phyloP scores from a whole-genome alignment of 2,888 invertebrate species.

The Oxyscelio sp. region DNA sequence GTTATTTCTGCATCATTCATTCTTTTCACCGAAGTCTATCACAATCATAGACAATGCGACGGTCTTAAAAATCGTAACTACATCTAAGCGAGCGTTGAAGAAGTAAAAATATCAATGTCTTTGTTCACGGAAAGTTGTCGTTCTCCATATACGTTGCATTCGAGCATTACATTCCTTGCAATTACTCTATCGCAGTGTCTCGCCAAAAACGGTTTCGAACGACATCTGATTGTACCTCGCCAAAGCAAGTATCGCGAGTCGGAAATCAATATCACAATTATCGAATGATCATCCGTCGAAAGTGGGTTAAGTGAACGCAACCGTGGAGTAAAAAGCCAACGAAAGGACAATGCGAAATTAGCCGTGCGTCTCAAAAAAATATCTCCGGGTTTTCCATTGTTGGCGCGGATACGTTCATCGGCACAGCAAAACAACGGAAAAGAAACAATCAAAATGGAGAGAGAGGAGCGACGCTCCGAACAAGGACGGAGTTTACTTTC shows the following conservation, averaged over 20 bases:
- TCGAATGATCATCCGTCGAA: conserved; percentile 18
- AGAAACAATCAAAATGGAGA: no score
- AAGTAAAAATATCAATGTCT: no score
- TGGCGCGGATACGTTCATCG: conserved; percentile 2
- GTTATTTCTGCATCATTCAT: no score
- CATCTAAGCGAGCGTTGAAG: no score
- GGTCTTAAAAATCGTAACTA: no score
- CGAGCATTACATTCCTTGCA: no score
- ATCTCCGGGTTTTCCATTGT: conserved; percentile 1
- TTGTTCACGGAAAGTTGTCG: no score
- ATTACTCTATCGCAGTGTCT: no score
- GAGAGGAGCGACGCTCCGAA: neutral
- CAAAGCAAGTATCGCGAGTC: neutral
- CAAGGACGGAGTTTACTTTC: conserved; percentile 43
- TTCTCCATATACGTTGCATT: no score
- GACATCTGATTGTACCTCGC: neutral
- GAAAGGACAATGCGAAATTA: conserved; percentile 15
- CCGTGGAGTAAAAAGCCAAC: conserved; percentile 5
- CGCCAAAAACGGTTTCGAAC: neutral
- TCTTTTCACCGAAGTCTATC: no score
- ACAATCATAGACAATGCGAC: no score
- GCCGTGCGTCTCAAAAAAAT: neutral
- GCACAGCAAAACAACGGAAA: neutral
- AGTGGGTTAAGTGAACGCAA: conserved; percentile 8
- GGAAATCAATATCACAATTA: conserved; percentile 35